Base-by-base conservation (phyloP, 2,888 invertebrate genomes). In the Hyalella azteca region DNA sequence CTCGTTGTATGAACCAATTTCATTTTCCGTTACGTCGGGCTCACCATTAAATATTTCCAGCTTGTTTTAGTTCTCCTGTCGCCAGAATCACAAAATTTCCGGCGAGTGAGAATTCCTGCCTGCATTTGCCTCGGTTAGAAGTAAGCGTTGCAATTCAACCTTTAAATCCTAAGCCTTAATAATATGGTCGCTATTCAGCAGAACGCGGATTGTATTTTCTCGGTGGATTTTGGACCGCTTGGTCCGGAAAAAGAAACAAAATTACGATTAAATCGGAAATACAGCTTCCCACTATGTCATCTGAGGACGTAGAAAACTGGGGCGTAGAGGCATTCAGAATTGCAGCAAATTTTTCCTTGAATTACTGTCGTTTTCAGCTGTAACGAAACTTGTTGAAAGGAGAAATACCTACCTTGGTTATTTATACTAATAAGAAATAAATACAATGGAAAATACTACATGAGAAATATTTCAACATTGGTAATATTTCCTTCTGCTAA, bases 121-220 rank as follows among this genome's bases (percentile, higher is more conserved):
- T 29, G 66, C 66, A 29, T 66, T 66, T 66, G 39, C 66, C 66
- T 7, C 29, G 19, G 66, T 36, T 66, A 66, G 36, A 36, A 66
- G 36, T 66, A 66, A 66, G 66, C 66, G 66, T 36, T 66, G 39
- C 66, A 36, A 66, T 66, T 66, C 66, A 66, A 66, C 66, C 66
- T 66, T 66, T 66, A 66, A 66, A 66, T 66, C 66, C 66, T 36
- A 29, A 66, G 36, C 66, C 66, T 66, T 66, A 66, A 66, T 66
- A 66, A 66, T 66, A 36, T 66, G 66, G 36, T n/a, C 66, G 29
- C 36, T 36, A 66, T 36, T 66, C 66, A 36, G 19, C n/a, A 15
- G 66, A 66, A 36, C 66, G 66, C 36, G 32, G 66, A 66, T 36
- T 66, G 66, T 66, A 66, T 66, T 66, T 66, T 66, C 39, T 29